These are phyloP conservation scores for Scaptodrosophila latifasciaeformis DNA, from an alignment of 2,888 invertebrate species.

Conservation along the genomic window DNA sequence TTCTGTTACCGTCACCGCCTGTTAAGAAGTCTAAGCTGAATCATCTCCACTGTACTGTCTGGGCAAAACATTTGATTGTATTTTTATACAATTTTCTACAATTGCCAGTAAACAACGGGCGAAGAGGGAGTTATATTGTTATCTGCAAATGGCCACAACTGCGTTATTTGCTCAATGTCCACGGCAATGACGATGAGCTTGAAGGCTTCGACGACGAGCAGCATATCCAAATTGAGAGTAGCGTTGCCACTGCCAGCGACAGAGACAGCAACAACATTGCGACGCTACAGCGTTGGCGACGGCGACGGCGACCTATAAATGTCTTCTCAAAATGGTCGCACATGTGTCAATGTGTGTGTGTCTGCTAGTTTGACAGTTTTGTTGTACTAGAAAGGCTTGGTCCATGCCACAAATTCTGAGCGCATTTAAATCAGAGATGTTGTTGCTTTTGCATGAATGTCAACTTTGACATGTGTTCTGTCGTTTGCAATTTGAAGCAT, in stretches of 20 bases:
- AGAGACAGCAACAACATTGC: too few relatives aligned
- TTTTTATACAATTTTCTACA: constrained; percentile 37
- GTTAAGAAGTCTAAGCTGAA: too few relatives aligned
- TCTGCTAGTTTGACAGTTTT: background rate
- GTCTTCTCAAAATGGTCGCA: constrained; percentile 24
- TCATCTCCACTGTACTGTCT: constrained; percentile 35
- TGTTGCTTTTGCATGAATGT: constrained; percentile 18
- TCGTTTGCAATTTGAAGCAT: constrained; percentile 38
- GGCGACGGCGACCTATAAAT: constrained; percentile 37
- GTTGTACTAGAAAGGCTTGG: constrained; percentile 17
- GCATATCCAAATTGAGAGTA: background rate
- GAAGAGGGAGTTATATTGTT: constrained; percentile 55
- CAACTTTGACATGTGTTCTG: constrained; percentile 56
- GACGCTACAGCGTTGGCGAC: background rate
- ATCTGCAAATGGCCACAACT: constrained; percentile 60
- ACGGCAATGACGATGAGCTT: constrained; percentile 11
- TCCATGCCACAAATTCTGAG: constrained; percentile 31
- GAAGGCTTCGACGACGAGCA: constrained; percentile 16
- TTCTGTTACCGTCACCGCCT: too few relatives aligned
- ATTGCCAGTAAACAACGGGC: constrained; percentile 6
- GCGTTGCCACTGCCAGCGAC: background rate
- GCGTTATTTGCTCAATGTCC: constrained; percentile 54
- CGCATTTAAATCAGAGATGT: constrained; percentile 38
- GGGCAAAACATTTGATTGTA: constrained; percentile 35
- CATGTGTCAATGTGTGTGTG: constrained; percentile 1